Conservation (phyloP, 2,113 vertebrate genomes). For the Callaeas wilsoni region DNA sequence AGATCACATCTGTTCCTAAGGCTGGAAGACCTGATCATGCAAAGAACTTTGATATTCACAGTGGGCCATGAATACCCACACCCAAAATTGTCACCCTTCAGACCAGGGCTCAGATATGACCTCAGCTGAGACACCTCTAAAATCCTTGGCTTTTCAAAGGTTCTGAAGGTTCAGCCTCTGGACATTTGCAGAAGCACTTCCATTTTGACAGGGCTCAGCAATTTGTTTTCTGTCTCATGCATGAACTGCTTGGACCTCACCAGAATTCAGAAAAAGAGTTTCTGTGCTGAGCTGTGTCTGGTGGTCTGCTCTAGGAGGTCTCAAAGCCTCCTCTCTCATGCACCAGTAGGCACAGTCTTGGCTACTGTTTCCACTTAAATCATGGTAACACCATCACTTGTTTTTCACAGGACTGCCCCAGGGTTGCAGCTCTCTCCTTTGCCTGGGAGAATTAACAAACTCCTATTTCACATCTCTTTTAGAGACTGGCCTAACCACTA, state of each 20-base stretch:
- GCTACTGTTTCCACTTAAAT: not conserved
- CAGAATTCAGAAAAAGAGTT: not conserved
- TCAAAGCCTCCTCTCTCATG: not conserved
- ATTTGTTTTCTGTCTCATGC: not conserved
- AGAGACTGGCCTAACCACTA: not conserved
- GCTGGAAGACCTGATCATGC: not conserved
- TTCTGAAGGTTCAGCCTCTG: not conserved
- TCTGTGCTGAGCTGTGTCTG: not conserved
- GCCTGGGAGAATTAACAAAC: not conserved
- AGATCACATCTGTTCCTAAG: not conserved
- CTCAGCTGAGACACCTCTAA: not conserved
- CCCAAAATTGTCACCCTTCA: not conserved
- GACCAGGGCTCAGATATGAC: not conserved
- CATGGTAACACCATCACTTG: not conserved
- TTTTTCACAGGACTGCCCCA: not conserved
- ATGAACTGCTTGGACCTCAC: not conserved
- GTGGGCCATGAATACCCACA: fast-evolving
- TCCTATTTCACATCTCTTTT: not conserved
- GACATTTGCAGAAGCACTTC: not conserved
- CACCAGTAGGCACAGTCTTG: not conserved
- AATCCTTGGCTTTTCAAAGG: not conserved
- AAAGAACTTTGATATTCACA: not conserved
- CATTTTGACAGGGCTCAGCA: not conserved
- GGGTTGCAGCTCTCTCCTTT: not conserved
- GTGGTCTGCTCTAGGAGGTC: not conserved